Evolutionary conservation across 2,797 vertebrate species (phyloP).

Genomic region (Helicolenus hilgendorfi): DNA sequence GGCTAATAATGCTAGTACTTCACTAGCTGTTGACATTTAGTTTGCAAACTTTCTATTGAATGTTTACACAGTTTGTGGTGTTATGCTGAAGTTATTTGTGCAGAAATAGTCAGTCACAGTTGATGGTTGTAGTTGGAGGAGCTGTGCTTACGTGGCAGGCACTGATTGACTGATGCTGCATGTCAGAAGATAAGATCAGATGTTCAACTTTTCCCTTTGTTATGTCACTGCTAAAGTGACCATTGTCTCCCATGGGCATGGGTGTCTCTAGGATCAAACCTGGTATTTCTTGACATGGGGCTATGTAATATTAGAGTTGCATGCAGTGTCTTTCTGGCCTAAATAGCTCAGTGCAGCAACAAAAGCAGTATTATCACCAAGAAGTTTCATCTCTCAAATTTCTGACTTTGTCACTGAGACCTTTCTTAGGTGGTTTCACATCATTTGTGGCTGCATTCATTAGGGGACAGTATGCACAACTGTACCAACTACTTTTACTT

Average conservation of each 20-base stretch:
- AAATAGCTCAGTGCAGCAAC: neutral
- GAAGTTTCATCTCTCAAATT: neutral
- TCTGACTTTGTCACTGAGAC: neutral
- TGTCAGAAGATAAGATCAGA: neutral
- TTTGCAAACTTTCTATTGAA: fast-evolving
- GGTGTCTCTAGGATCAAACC: neutral
- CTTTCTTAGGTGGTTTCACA: neutral
- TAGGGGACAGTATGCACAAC: neutral
- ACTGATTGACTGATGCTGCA: constrained; percentile 67
- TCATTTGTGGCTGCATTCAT: neutral
- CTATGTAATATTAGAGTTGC: neutral
- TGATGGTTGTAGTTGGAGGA: constrained; percentile 16
- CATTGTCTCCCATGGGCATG: neutral
- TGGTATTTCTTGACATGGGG: neutral
- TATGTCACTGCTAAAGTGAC: neutral
- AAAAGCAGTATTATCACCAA: neutral
- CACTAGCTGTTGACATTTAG: fast-evolving
- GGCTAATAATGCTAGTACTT: neutral
- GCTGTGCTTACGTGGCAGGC: constrained; percentile 89
- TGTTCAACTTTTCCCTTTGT: neutral
- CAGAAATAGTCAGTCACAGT: neutral
- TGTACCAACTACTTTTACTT: neutral
- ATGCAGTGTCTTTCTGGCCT: neutral
- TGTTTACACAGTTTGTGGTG: neutral
- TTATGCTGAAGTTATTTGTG: fast-evolving